Base-by-base conservation (phyloP, 2,113 vertebrate species). In the Psammodynastes pulverulentus region DNA sequence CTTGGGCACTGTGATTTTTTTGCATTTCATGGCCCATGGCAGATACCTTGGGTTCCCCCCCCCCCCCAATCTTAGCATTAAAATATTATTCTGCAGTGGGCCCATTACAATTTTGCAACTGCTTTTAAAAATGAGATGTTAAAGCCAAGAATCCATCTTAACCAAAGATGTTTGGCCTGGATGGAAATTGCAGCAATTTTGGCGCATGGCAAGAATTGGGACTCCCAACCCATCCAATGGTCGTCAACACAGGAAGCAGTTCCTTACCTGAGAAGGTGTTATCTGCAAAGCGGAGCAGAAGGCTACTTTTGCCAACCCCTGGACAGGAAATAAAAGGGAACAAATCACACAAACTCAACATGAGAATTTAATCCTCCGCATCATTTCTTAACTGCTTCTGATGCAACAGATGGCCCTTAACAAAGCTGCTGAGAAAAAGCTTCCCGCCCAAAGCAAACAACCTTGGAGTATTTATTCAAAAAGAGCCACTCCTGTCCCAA, bases 251-350 rank as follows among this genome's bases (percentile, higher is more conserved):
- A 58, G 23, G 21, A 24, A 4, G 53, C 21, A 58, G 87, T 24
- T 56, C 96, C 97, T 97, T 94, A 98, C 98, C 98, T 24, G 98
- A 98, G 96, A 98, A 98, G 88, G 98, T 98, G 94, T 98, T 98
- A 94, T 98, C 98, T 49, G 98, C 98, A 53, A 98, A 98, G 62
- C 98, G 97, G 19, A 98, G 97, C 62, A 98, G 96, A 4, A 98
- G 97, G 95, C 98, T 98, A 97, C 98, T 98, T 93, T 98, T 98
- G 87, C 98, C 98, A n/a, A 98, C 98, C 96, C 98, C 98, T 98
- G 95, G 5, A 15, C 45, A 84, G 54, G 89, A 92, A 24, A 86
- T 94, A 92, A 88, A 86, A 13, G 84, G 39, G 12, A 48, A n/a
- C 45, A n/a, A n/a, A 39, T 49, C 15, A 67, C 34, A 29, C 45